Evolutionary conservation across 2,797 vertebrate species (phyloP).

Genomic region (Oreochromis grahami): DNA sequence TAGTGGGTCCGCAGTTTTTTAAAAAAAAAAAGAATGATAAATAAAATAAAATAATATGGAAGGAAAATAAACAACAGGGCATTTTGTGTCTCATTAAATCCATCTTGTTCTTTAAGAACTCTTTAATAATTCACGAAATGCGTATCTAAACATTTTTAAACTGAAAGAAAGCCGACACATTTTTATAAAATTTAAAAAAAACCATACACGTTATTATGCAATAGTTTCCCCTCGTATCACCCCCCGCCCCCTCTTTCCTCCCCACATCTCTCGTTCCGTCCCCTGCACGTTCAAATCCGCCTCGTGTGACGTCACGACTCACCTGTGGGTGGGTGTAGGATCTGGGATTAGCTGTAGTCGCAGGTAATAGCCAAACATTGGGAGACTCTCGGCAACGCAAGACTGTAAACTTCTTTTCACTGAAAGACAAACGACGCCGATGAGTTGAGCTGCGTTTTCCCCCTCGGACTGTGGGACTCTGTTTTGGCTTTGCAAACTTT

Average conservation of each 20-base stretch:
- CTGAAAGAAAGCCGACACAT: rapidly evolving
- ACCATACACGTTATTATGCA: background rate
- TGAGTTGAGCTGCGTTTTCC: background rate
- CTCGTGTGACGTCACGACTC: slow-evolving; percentile 68
- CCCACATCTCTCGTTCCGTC: background rate
- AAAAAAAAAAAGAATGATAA: rapidly evolving
- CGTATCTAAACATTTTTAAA: background rate
- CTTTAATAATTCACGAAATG: background rate
- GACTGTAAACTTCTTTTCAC: background rate
- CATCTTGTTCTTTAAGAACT: background rate
- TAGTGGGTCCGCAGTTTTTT: background rate
- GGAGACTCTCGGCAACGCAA: slow-evolving; percentile 13
- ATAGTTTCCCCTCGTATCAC: background rate
- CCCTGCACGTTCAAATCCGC: slow-evolving; percentile 16
- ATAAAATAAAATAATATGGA: background rate
- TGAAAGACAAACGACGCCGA: background rate
- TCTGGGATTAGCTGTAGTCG: slow-evolving; percentile 73
- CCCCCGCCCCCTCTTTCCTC: no score
- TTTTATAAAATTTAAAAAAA: background rate
- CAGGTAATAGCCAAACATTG: slow-evolving; percentile 74
- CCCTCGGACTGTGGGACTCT: background rate
- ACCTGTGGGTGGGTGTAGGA: slow-evolving; percentile 73
- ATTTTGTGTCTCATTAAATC: background rate
- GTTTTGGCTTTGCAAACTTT: background rate
- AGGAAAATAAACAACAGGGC: background rate